These are phyloP conservation scores for Ferrisia virgata DNA, from an alignment of 2,888 invertebrate species.

Conservation along the genomic window DNA sequence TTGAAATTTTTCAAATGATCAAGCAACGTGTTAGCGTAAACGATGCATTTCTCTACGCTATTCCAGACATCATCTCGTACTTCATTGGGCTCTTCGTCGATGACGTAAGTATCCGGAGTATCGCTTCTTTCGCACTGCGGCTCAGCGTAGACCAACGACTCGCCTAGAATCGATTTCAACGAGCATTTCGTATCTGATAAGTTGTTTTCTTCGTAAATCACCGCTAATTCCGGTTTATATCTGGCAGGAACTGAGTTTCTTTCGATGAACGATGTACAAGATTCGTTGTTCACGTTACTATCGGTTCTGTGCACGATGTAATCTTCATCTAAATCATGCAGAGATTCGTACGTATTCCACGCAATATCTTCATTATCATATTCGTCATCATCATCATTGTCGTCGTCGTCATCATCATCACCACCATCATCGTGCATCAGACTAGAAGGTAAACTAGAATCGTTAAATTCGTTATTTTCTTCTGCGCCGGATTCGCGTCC, in stretches of 20 bases:
- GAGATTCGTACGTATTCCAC: slow-evolving; percentile 10
- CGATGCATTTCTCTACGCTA: neutral
- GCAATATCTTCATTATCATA: neutral
- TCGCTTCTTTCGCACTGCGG: neutral
- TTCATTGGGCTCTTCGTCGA: neutral
- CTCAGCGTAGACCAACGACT: neutral
- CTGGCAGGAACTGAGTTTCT: neutral
- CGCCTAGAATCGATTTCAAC: neutral
- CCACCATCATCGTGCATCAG: neutral
- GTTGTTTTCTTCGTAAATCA: slow-evolving; percentile 22
- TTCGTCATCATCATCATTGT: neutral
- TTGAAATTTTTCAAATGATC: neutral
- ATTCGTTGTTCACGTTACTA: neutral
- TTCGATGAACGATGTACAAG: neutral
- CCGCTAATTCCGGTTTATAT: neutral
- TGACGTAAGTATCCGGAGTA: slow-evolving; percentile 8
- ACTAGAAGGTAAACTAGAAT: neutral
- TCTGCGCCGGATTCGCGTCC: neutral
- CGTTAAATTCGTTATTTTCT: neutral
- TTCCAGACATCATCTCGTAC: neutral
- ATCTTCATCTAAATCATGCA: neutral
- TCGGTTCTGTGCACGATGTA: neutral
- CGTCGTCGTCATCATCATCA: neutral
- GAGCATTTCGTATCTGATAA: neutral
- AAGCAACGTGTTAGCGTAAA: neutral